Evolutionary conservation across 2,888 invertebrate genomes (phyloP), one percentile per base, ranked within the genome.

Genomic region (Embidobia sp.): DNA sequence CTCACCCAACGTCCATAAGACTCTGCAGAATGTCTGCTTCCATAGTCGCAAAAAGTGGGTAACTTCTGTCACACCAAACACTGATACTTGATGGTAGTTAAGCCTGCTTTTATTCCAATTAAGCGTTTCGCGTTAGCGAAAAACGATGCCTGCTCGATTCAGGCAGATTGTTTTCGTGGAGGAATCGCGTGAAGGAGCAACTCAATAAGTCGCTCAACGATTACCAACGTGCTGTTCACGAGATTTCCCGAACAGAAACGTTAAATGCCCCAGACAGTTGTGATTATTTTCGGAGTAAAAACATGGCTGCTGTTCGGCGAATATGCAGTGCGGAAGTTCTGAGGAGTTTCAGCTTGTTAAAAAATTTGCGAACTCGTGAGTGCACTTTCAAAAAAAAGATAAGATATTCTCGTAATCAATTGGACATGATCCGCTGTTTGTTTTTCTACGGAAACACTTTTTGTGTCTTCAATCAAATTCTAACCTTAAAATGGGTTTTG

Each of bases 281-380:
- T 7, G 6, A 5, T n/a, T n/a, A n/a, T n/a, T 35, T 18, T 18
- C 10, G 7, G 8, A 10, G 6, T 48, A 16, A 31, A 64, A 64
- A 64, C 40, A 70, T 70, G 70, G 61, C 70, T 31, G 59, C 26
- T 18, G 70, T 61, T 15, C 16, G 80, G 3, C 66, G 81, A 66
- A 66, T 82, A 44, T 44, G 81, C 18, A 77, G 55, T 35, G 74
- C 46, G 1, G 77, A 79, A 11, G 44, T 82, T 16, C 64, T 48
- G 33, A 67, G 53, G 35, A 78, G 63, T 77, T 81, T 82, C 11
- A 72, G 73, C 18, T 63, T 79, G 69, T 79, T 81, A 4, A 80
- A 80, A 69, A 57, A 75, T 2, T 57, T 81, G 11, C 72, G 79
- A 79, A 67, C 33, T 67, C 75, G 78, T 49, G 19, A 73, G 63